Percentiles rank a stretch among this genome's conserved stretches.
phyloP scores from a whole-genome alignment of 1,140 invertebrate species.

The Papilio glaucus region DNA sequence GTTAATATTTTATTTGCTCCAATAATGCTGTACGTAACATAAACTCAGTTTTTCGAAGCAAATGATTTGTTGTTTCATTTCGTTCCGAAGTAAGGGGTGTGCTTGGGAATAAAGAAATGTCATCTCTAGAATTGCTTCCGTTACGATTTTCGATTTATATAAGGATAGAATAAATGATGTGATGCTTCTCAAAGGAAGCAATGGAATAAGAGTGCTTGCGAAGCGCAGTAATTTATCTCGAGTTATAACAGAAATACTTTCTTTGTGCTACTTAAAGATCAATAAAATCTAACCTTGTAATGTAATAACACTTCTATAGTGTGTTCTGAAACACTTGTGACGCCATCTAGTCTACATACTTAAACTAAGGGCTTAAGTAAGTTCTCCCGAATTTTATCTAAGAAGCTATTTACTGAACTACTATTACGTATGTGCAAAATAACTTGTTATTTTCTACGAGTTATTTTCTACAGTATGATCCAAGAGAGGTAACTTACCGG shows the following conservation, averaged over 20 bases:
- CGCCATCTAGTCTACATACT: too few species aligned
- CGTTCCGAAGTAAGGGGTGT: slow-evolving; percentile 2
- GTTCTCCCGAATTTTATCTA: too few species aligned
- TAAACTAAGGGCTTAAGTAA: too few species aligned
- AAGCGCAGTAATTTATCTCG: slow-evolving; percentile 7
- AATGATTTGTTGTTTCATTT: slow-evolving; percentile 21
- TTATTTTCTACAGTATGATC: too few species aligned
- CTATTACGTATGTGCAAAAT: too few species aligned
- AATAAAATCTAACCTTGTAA: neutral
- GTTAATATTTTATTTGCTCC: neutral
- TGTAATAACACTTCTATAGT: too few species aligned
- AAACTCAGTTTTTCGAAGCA: neutral
- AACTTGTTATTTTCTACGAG: too few species aligned
- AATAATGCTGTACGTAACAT: neutral
- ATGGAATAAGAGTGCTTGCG: slow-evolving; percentile 22
- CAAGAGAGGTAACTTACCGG: too few species aligned
- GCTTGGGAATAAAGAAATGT: slow-evolving; percentile 16
- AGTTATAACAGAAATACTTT: slow-evolving; percentile 14
- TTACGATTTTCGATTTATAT: slow-evolving; percentile 26
- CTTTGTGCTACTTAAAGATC: neutral
- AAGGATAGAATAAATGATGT: slow-evolving; percentile 25
- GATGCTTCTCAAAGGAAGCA: slow-evolving; percentile 21
- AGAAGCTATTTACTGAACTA: too few species aligned
- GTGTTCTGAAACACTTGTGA: too few species aligned
- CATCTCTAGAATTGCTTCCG: slow-evolving; percentile 20